Evolutionary conservation across 2,888 invertebrate genomes (phyloP).

Genomic region (Hecatera dysodea): DNA sequence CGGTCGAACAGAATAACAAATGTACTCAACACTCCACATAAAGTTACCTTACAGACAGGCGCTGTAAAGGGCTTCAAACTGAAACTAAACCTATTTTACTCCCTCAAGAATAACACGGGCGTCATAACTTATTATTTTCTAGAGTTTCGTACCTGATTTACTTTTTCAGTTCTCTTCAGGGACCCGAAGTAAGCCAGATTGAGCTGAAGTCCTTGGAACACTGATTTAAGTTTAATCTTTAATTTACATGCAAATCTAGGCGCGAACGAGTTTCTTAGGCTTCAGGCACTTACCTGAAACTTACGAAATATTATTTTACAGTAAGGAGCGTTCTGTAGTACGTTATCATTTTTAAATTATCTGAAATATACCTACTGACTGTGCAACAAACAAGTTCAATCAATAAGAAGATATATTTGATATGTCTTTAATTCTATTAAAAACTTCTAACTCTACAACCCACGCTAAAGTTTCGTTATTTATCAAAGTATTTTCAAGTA

Average conservation of each 20-base stretch:
- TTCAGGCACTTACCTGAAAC: background rate
- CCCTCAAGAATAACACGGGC: background rate
- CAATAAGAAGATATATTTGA: too few relatives aligned
- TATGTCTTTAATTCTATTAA: too few relatives aligned
- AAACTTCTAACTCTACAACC: too few relatives aligned
- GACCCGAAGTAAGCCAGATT: conserved; percentile 21
- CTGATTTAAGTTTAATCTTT: conserved; percentile 63
- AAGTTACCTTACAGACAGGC: background rate
- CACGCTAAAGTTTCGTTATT: background rate
- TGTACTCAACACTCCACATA: too few relatives aligned
- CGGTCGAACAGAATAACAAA: too few relatives aligned
- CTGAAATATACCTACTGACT: background rate
- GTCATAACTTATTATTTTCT: conserved; percentile 28
- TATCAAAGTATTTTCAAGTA: background rate
- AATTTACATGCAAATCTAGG: conserved; percentile 58
- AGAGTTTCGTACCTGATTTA: conserved; percentile 31
- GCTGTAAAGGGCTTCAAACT: conserved; percentile 10
- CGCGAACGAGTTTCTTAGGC: conserved; percentile 28
- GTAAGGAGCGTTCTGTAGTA: background rate
- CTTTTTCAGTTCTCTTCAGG: conserved; percentile 40
- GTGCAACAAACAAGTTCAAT: too few relatives aligned
- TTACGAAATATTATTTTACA: conserved; percentile 7
- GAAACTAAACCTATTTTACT: background rate
- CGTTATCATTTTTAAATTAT: background rate
- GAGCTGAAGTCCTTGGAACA: conserved; percentile 45